phyloP scores from a whole-genome alignment of 2,888 invertebrate genomes.

The Lampropteryx suffumata region DNA sequence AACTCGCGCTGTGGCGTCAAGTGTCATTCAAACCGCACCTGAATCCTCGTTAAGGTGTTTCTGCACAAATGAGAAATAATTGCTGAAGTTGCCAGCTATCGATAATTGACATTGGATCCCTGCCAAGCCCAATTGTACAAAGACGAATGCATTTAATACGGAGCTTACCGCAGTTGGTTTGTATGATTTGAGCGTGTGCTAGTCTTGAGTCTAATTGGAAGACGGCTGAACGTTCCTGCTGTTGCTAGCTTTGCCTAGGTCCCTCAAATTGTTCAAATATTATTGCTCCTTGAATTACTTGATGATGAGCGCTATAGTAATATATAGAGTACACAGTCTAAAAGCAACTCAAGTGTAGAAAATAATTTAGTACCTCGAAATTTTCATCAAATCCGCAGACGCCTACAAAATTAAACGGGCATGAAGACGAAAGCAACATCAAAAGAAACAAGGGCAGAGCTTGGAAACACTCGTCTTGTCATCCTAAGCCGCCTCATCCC shows the following conservation, averaged over 20 bases:
- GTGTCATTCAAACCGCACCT: slow-evolving; percentile 63
- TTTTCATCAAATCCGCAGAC: slow-evolving; percentile 6
- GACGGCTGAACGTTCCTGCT: slow-evolving; percentile 7
- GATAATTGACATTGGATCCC: slow-evolving; percentile 75
- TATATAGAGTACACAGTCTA: not conserved
- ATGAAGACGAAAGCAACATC: slow-evolving; percentile 29
- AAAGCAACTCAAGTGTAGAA: not conserved
- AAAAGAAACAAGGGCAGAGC: slow-evolving; percentile 37
- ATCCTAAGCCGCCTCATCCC: slow-evolving; percentile 49
- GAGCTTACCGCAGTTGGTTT: slow-evolving; percentile 20
- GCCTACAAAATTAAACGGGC: slow-evolving; percentile 10
- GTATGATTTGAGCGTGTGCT: slow-evolving; percentile 7
- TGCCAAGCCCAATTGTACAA: slow-evolving; percentile 62
- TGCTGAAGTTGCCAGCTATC: slow-evolving; percentile 64
- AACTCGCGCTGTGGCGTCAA: slow-evolving; percentile 57
- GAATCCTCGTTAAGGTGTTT: slow-evolving; percentile 69
- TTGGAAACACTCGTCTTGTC: slow-evolving; percentile 27
- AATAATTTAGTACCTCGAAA: not conserved
- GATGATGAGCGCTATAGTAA: too few species aligned
- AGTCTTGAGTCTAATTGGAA: slow-evolving; percentile 8
- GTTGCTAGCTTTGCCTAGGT: slow-evolving; percentile 1
- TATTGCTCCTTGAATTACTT: too few species aligned
- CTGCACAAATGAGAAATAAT: slow-evolving; percentile 72
- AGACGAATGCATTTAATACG: slow-evolving; percentile 35
- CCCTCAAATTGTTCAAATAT: not conserved